Evolutionary conservation across 2,888 invertebrate species (phyloP), one percentile per base, ranked within the genome.

Genomic region (Thelaira solivaga): DNA sequence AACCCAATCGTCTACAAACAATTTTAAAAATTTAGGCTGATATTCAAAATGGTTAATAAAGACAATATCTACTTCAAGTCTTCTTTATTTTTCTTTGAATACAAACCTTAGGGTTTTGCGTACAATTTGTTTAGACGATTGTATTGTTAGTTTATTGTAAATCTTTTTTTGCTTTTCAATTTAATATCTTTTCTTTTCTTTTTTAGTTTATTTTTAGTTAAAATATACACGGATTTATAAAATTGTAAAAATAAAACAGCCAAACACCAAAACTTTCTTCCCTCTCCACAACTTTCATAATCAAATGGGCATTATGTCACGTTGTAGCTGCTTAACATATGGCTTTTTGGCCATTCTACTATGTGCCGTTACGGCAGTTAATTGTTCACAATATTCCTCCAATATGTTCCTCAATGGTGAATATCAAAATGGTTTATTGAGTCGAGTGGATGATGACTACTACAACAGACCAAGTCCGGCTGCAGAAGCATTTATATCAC

Each of bases 391-490:
- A 75, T 86, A 86, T 31, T 80, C 83, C 41, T 81, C 81, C 22
- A 88, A 88, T 76, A 86, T 88, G 83, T 88, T 88, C 81, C 86
- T 88, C 36, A 85, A 85, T 62, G 88, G 88, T n/a, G 83, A 86
- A 72, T 88, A 88, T 41, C 84, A 87, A 67, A 86, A 86, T 68
- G 83, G 83, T 24, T 82, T 87, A 31, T 82, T 83, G 43, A 83
- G 82, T 39, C 80, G 83, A 29, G 82, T 80, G 34, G 86, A 85
- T 24, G 81, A 84, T 31, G 82, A 82, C 31, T 82, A 80, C n/a
- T n/a, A n/a, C n/a, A n/a, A n/a, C 68, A 83, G 84, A 8, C 78
- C 83, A 7, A 80, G 84, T 81, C 83, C 83, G 13, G 79, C 84
- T 24, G 87, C 87, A n/a, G n/a, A n/a, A 55, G 84, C 87, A 2